Evolutionary conservation across 1,140 invertebrate species (phyloP).

Genomic region (Drosophila sturtevanti): DNA sequence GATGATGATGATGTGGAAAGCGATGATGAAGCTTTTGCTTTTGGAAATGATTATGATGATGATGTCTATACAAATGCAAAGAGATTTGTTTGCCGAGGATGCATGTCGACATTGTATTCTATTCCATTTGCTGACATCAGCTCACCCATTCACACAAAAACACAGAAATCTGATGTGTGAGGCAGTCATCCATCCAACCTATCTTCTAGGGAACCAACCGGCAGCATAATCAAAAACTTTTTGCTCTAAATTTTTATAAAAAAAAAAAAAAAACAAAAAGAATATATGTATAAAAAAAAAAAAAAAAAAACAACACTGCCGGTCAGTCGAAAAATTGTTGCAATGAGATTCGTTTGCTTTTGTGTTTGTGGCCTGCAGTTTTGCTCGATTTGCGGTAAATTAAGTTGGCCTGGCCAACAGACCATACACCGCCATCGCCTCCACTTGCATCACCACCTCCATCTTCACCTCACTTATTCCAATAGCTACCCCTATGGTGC

Average conservation of each 20-base stretch:
- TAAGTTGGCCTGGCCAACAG: conserved; percentile 71
- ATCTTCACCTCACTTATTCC: neutral
- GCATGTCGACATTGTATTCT: conserved; percentile 39
- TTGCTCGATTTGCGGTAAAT: conserved; percentile 77
- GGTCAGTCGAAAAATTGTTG: conserved; percentile 27
- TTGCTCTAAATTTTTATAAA: conserved; percentile 31
- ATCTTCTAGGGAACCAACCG: neutral
- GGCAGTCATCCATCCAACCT: conserved; percentile 19
- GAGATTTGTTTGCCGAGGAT: conserved; percentile 16
- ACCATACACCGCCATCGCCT: conserved; percentile 45
- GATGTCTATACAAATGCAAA: conserved; percentile 55
- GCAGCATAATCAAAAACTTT: conserved; percentile 35
- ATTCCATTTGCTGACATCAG: conserved; percentile 60
- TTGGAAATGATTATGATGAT: conserved; percentile 22
- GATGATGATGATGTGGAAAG: neutral
- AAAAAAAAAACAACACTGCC: neutral
- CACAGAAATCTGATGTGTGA: conserved; percentile 35
- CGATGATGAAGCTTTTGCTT: conserved; percentile 16
- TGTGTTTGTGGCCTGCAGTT: conserved; percentile 57
- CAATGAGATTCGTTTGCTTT: conserved; percentile 36
- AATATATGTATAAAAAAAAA: neutral
- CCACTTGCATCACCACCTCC: conserved; percentile 7
- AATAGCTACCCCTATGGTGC: neutral
- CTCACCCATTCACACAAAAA: conserved; percentile 10
- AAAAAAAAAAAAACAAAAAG: conserved; percentile 7